A percentile compares a stretch with the other conserved stretches of the same genome.
These are phyloP conservation scores for Alligator mississippiensis DNA, from an alignment of 2,113 vertebrate genomes.

Conservation along the genomic window DNA sequence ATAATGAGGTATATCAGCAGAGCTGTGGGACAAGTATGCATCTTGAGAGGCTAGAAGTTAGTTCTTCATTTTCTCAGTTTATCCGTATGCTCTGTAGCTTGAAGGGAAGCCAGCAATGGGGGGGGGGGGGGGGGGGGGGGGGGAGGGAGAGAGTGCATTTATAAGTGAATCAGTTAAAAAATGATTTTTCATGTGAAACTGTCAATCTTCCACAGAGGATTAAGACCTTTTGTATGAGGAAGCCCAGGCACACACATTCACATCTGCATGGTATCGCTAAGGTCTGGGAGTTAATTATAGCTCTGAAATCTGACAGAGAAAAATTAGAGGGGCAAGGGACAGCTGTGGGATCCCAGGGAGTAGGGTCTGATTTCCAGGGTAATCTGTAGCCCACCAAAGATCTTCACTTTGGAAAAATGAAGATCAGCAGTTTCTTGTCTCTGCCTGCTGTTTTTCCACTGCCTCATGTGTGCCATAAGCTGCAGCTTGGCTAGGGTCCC, in stretches of 20 bases:
- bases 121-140: background rate
- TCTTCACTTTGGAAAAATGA: slow-evolving; percentile 71
- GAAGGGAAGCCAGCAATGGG: background rate
- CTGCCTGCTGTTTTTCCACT: slow-evolving; percentile 75
- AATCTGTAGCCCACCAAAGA: slow-evolving; percentile 79
- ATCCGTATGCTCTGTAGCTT: accelerated
- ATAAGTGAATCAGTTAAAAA: slow-evolving; percentile 72
- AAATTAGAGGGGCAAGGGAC: slow-evolving; percentile 91
- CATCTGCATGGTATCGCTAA: slow-evolving; percentile 81
- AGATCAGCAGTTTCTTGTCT: slow-evolving; percentile 61
- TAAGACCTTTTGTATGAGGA: slow-evolving; percentile 81
- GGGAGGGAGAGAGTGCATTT: background rate
- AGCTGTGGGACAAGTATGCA: background rate
- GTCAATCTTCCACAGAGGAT: slow-evolving; percentile 78
- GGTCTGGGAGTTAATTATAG: slow-evolving; percentile 91
- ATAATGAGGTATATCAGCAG: accelerated
- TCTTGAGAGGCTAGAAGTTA: background rate
- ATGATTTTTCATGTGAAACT: slow-evolving; percentile 80
- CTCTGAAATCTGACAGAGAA: slow-evolving; percentile 91
- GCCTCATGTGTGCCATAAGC: slow-evolving; percentile 57
- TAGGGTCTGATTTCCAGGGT: slow-evolving; percentile 81
- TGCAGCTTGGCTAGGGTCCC: slow-evolving; percentile 38
- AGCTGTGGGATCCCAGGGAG: slow-evolving; percentile 81
- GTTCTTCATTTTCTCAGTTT: accelerated
- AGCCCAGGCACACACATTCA: slow-evolving; percentile 72